A percentile compares a stretch with the other conserved stretches of the same genome.
These are phyloP conservation scores for Tinea trinotella DNA, from an alignment of 2,888 invertebrate genomes.

Conservation along the genomic window DNA sequence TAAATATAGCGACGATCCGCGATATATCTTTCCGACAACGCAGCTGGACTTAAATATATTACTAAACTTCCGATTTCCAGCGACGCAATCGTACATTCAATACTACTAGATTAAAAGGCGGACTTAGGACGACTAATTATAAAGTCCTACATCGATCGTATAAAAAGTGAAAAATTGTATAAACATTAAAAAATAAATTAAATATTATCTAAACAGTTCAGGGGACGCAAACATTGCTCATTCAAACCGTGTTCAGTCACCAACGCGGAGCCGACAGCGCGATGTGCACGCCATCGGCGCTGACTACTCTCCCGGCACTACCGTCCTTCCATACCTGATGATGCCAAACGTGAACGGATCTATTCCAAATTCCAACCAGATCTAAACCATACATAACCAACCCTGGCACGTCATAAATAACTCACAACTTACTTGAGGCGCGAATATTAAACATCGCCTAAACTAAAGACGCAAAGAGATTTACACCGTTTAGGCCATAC, in stretches of 20 bases:
- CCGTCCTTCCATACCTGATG: slow-evolving; percentile 1
- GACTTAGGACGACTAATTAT: slow-evolving; percentile 43
- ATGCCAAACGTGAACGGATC: not conserved
- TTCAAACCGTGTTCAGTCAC: slow-evolving; percentile 62
- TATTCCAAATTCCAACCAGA: not conserved
- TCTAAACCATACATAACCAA: not conserved
- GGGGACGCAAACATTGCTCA: slow-evolving; percentile 61
- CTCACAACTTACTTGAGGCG: slow-evolving; percentile 11
- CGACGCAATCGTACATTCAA: slow-evolving; percentile 24
- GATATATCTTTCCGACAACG: slow-evolving; percentile 30
- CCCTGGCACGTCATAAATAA: not conserved
- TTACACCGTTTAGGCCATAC: not conserved
- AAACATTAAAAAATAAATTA: slow-evolving; percentile 69
- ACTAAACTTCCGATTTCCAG: slow-evolving; percentile 7
- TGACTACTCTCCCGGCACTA: not conserved
- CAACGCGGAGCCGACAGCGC: slow-evolving; percentile 50
- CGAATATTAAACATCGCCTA: not conserved
- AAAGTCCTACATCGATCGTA: slow-evolving; percentile 40
- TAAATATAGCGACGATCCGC: slow-evolving; percentile 49
- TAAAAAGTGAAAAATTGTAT: slow-evolving; percentile 62
- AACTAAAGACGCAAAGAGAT: not conserved
- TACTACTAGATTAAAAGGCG: slow-evolving; percentile 63
- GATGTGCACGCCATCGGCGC: slow-evolving; percentile 27
- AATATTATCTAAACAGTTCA: slow-evolving; percentile 68
- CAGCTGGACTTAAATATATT: slow-evolving; percentile 23